Conservation (phyloP, 2,888 invertebrate species). For the Tholera decimalis region DNA sequence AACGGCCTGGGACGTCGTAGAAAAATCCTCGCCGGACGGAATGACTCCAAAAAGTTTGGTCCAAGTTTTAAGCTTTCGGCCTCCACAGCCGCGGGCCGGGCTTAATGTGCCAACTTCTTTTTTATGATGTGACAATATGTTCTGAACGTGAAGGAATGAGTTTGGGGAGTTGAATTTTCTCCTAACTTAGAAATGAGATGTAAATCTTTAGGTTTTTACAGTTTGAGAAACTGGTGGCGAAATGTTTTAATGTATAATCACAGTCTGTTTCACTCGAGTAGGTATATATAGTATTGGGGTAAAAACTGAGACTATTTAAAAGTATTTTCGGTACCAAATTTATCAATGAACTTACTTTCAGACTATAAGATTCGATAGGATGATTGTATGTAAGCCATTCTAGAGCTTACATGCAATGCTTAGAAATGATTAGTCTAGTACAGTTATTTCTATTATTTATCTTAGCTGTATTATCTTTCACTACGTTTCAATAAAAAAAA, state of each 20-base stretch:
- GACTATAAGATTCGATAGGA: too few species aligned
- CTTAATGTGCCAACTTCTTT: conserved; percentile 62
- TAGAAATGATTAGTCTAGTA: too few species aligned
- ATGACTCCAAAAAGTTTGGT: conserved; percentile 71
- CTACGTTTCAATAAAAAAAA: background rate
- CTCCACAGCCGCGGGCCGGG: conserved; percentile 36
- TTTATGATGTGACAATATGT: conserved; percentile 68
- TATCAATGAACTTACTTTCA: too few species aligned
- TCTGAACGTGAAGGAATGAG: conserved; percentile 52
- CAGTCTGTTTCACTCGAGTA: too few species aligned
- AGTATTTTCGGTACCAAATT: background rate
- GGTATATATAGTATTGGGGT: too few species aligned
- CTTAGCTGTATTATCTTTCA: background rate
- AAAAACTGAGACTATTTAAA: background rate
- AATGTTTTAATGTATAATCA: background rate
- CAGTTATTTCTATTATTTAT: too few species aligned
- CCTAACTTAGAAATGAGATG: background rate
- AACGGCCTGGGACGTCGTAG: conserved; percentile 84
- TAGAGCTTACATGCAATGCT: too few species aligned
- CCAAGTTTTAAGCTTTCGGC: conserved; percentile 64
- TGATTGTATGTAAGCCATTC: too few species aligned
- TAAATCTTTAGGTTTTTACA: background rate
- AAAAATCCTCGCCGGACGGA: conserved; percentile 83
- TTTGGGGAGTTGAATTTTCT: conserved; percentile 10
- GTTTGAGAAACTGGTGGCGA: background rate